These are phyloP conservation scores for Mastomys natalensis DNA, from an alignment of 2,113 vertebrate genomes.

Conservation along the genomic window DNA sequence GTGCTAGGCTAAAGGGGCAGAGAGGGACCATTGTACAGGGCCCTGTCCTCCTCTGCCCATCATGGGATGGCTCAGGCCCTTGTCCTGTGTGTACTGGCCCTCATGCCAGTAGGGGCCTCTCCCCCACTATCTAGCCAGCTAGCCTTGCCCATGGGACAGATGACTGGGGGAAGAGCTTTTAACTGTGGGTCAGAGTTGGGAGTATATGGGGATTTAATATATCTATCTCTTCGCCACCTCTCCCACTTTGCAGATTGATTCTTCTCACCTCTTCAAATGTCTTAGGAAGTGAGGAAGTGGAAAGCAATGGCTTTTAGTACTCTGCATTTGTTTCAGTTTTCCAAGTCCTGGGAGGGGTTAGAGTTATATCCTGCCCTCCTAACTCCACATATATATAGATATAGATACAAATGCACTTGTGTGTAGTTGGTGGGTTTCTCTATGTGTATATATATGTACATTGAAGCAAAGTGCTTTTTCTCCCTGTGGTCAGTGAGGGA, in stretches of 20 bases:
- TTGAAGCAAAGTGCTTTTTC: slow-evolving; percentile 63
- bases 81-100: not conserved
- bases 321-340: slow-evolving; percentile 63
- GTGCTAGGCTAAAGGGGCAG: slow-evolving; percentile 29
- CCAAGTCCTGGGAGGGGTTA: slow-evolving; percentile 59
- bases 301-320: slow-evolving; percentile 56
- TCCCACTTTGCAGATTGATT: slow-evolving; percentile 10
- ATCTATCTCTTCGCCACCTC: not conserved
- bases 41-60: not conserved
- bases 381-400: slow-evolving; percentile 77
- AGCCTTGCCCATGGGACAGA: not conserved
- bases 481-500: not conserved
- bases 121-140: not conserved
- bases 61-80: not conserved
- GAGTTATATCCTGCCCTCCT: slow-evolving; percentile 36
- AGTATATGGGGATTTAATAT: not conserved
- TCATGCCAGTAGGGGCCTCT: not conserved
- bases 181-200: not conserved
- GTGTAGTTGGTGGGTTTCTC: slow-evolving; percentile 57
- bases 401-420: slow-evolving; percentile 73
- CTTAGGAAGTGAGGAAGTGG: slow-evolving; percentile 52
- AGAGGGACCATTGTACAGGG: slow-evolving; percentile 23
- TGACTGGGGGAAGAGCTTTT: not conserved
- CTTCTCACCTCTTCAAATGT: slow-evolving; percentile 50
- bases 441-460: slow-evolving; percentile 73